These are phyloP conservation scores for Dinothrombium tinctorium DNA, from an alignment of 1,140 invertebrate species.

Conservation along the genomic window DNA sequence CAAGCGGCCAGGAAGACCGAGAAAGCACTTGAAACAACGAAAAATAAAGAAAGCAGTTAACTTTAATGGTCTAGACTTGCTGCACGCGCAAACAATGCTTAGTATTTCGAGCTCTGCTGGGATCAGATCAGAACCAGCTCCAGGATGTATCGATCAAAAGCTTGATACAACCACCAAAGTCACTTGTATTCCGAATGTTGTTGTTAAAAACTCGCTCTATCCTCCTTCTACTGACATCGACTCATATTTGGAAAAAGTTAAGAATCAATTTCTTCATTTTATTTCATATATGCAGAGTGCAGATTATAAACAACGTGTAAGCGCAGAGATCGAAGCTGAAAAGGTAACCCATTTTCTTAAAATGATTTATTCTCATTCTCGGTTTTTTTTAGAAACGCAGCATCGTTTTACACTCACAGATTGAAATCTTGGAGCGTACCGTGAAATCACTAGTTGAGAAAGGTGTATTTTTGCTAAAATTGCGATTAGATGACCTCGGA, in stretches of 20 bases:
- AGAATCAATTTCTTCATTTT: constrained; percentile 54
- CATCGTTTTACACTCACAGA: constrained; percentile 24
- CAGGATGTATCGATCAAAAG: constrained; percentile 69
- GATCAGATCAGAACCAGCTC: constrained; percentile 31
- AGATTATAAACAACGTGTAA: constrained; percentile 41
- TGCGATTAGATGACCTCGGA: constrained; percentile 67
- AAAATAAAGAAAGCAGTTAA: constrained; percentile 37
- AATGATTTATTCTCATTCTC: not conserved
- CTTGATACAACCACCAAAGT: constrained; percentile 20
- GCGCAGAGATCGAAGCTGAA: constrained; percentile 52
- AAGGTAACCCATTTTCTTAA: constrained; percentile 24
- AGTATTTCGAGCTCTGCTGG: constrained; percentile 35
- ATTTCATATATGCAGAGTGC: constrained; percentile 53
- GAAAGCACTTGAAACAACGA: constrained; percentile 21
- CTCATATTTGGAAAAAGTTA: constrained; percentile 14
- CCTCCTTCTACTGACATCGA: not conserved
- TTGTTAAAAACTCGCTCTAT: not conserved
- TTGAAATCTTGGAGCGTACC: constrained; percentile 65
- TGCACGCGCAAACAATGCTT: constrained; percentile 67
- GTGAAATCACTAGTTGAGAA: constrained; percentile 70
- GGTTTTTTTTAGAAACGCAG: not conserved
- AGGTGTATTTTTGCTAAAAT: constrained; percentile 63
- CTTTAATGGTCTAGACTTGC: constrained; percentile 58
- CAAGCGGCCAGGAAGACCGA: constrained; percentile 23
- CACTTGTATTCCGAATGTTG: not conserved